These are phyloP conservation scores for Coelinius sp. DNA, from an alignment of 2,888 invertebrate species.

Conservation along the genomic window DNA sequence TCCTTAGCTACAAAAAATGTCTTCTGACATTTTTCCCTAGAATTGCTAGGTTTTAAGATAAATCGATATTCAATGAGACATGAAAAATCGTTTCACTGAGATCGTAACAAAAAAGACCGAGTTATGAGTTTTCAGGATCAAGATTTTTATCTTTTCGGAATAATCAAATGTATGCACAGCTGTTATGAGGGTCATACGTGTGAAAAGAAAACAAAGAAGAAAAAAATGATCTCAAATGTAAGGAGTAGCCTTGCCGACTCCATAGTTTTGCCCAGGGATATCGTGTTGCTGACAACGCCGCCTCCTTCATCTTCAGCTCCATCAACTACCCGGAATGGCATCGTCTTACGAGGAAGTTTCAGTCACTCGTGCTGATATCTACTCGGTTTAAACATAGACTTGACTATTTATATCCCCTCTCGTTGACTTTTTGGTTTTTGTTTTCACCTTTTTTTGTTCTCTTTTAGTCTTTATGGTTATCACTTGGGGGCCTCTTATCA, in stretches of 20 bases:
- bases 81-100: no score
- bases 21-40: no score
- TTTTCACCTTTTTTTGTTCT: neutral
- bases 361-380: slow-evolving; percentile 16
- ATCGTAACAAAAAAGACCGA: no score
- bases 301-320: slow-evolving; percentile 25
- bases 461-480: neutral
- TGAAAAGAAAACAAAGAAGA: neutral
- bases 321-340: slow-evolving; percentile 36
- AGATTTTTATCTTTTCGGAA: neutral
- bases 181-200: neutral
- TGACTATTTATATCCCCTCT: slow-evolving; percentile 2
- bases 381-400: slow-evolving; percentile 10
- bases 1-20: no score
- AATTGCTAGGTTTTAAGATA: no score
- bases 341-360: slow-evolving; percentile 40
- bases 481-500: neutral
- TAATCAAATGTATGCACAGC: neutral
- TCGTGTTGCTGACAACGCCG: slow-evolving; percentile 3
- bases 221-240: neutral
- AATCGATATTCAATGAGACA: no score
- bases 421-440: neutral
- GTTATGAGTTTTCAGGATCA: neutral
- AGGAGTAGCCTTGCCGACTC: slow-evolving; percentile 4
- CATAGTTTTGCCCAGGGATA: slow-evolving; percentile 4